Base-by-base conservation (phyloP, 64 coral and sea anemone genomes). In the Porites lutea region DNA sequence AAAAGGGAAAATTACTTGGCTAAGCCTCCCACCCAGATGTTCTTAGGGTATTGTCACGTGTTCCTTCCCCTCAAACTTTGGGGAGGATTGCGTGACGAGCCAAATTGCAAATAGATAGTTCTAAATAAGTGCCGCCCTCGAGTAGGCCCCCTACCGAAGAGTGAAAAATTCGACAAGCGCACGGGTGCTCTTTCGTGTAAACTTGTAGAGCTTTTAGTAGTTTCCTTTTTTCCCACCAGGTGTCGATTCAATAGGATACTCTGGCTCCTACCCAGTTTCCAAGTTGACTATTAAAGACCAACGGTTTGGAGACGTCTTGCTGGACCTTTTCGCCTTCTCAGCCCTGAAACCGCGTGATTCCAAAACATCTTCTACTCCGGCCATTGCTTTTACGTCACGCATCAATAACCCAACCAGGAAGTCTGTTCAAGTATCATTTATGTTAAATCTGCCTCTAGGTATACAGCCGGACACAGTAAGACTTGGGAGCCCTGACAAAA, bases 221-320 rank as follows among this genome's bases (percentile, higher is more conserved):
- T 57, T 57, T 9, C 54, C 12, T 57, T 49, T 15, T 19, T 0
- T 3, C n/a, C 18, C 9, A 20, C 52, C 62, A 83, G 81, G 95
- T 67, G 92, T 97, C 43, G 75, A 82, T 48, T 77, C 92, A 7
- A 50, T 97, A 27, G 87, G 74, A 16, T 97, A 97, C 37, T 97
- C 95, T 54, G 95, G 95, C 59, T 88, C 95, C 3, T 97, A 82
- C 68, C 95, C 95, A 23, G 95, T 97, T 70, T 90, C 91, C 61
- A 97, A 97, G 58, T 67, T 97, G 58, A 75, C 95, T 2, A 49
- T 89, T 8, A 7, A 65, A 18, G 81, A 83, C 8, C 47, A 83
- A 51, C 7, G 18, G 27, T 68, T 83, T 83, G 61, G 62, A 50
- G 81, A 67, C 8, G 82, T 97, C 51, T 58, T 68, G 59, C 90